phyloP scores from a whole-genome alignment of 92 coral and sea anemone genomes.

The Blastomussa wellsi region DNA sequence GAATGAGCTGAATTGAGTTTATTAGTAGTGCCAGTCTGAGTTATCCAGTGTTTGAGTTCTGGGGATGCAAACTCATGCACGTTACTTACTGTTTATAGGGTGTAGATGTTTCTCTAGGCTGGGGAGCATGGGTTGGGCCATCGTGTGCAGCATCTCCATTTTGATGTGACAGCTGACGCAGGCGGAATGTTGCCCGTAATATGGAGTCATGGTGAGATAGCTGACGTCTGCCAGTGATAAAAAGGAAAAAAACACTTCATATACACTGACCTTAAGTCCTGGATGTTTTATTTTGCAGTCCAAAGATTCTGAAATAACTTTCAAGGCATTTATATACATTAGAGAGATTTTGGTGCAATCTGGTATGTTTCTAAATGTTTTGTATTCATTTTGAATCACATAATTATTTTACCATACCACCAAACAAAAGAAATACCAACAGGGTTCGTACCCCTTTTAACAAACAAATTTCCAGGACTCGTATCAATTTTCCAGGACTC shows the following conservation, averaged over 20 bases:
- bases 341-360: too few relatives aligned
- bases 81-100: conserved; percentile 75
- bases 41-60: too few relatives aligned
- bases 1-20: too few relatives aligned
- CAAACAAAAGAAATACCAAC: too few relatives aligned
- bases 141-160: conserved; percentile 46
- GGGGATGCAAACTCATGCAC: not conserved
- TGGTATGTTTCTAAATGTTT: too few relatives aligned
- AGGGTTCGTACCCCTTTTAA: too few relatives aligned
- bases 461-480: too few relatives aligned
- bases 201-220: conserved; percentile 77
- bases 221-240: conserved; percentile 52
- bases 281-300: not conserved
- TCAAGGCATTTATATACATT: too few relatives aligned
- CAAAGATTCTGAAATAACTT: not conserved
- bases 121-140: conserved; percentile 18
- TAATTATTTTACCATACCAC: too few relatives aligned
- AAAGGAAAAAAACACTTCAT: not conserved
- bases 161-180: conserved; percentile 76
- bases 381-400: too few relatives aligned
- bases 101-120: conserved; percentile 72
- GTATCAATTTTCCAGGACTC: too few relatives aligned
- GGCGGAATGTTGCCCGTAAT: conserved; percentile 83
- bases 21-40: too few relatives aligned
- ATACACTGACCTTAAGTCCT: not conserved